phyloP scores from a whole-genome alignment of 2,888 invertebrate species.

The Callimorpha dominula region DNA sequence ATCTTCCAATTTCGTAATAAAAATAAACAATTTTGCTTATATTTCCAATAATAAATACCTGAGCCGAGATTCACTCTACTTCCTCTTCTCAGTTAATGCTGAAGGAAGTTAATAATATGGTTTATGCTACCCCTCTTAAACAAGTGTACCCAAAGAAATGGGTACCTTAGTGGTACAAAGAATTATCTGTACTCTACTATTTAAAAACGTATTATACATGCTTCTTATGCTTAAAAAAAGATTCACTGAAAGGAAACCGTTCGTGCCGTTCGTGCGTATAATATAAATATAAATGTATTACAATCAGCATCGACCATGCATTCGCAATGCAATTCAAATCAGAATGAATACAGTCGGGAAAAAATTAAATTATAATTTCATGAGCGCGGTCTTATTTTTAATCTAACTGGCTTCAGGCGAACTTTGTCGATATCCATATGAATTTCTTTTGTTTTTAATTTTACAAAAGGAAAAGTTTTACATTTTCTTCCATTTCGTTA shows the following conservation, averaged over 20 bases:
- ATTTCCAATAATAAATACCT: neutral
- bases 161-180: too few relatives aligned
- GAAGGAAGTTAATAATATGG: too few relatives aligned
- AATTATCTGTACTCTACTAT: neutral
- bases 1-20: too few relatives aligned
- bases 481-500: slow-evolving; percentile 14
- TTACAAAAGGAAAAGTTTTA: slow-evolving; percentile 43
- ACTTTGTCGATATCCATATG: slow-evolving; percentile 64
- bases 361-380: slow-evolving; percentile 85
- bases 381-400: slow-evolving; percentile 77
- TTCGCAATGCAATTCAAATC: slow-evolving; percentile 60
- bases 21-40: neutral
- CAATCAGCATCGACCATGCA: slow-evolving; percentile 60
- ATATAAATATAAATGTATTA: slow-evolving; percentile 43
- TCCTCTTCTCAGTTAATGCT: too few relatives aligned
- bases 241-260: neutral
- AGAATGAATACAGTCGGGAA: slow-evolving; percentile 61
- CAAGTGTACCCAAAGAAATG: too few relatives aligned
- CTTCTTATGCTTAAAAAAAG: neutral
- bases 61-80: neutral
- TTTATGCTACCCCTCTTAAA: too few relatives aligned
- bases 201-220: neutral
- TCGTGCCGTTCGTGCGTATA: slow-evolving; percentile 13
- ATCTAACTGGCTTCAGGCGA: slow-evolving; percentile 59
- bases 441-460: slow-evolving; percentile 57